Evolutionary conservation across 2,113 vertebrate species (phyloP), one percentile per base, ranked within the genome.

Genomic region (Dromiciops gliroides): DNA sequence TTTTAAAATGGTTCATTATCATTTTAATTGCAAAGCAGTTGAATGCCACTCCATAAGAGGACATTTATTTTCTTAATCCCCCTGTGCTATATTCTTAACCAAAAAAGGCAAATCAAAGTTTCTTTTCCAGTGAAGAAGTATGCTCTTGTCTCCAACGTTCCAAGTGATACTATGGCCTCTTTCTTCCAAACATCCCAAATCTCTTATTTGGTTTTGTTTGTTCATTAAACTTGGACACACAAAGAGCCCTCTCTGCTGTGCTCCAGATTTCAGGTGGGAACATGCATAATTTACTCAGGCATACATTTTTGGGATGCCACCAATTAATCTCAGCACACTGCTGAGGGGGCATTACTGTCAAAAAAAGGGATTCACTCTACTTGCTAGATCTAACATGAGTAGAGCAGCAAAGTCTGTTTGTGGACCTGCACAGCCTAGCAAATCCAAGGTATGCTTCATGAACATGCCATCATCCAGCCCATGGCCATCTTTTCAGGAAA

Each of bases 11-110:
- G 93, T 97, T 96, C 97, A 96, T 48, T 97, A 95, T 96, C 91
- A 90, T 97, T 96, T 92, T 90, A 95, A 96, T 96, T 94, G 90
- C 93, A 97, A 97, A 94, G 96, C 91, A 95, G 50, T 25, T 95
- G 94, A 98, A 97, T 16, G 0, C 90, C 96, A 92, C 47, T 95
- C 94, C 89, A 83, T 60, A 92, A 91, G 90, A 93, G 88, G 67
- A 96, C 96, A 94, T 88, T 48, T 56, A 89, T 94, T 53, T 48
- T 92, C 95, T 96, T 53, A 37, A 94, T 44, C 50, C 53, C 90
- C 89, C 92, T 90, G 83, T 91, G 92, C 67, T 83, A 83, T 83
- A 83, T 93, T 96, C 95, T 96, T 93, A 94, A 96, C 93, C 91
- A 75, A 92, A 96, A 95, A 91, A 83, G 89, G 93, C 83, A 92